Evolutionary conservation across 2,888 invertebrate genomes (phyloP).

Genomic region (Pseudococcus jackbeardsleyi): DNA sequence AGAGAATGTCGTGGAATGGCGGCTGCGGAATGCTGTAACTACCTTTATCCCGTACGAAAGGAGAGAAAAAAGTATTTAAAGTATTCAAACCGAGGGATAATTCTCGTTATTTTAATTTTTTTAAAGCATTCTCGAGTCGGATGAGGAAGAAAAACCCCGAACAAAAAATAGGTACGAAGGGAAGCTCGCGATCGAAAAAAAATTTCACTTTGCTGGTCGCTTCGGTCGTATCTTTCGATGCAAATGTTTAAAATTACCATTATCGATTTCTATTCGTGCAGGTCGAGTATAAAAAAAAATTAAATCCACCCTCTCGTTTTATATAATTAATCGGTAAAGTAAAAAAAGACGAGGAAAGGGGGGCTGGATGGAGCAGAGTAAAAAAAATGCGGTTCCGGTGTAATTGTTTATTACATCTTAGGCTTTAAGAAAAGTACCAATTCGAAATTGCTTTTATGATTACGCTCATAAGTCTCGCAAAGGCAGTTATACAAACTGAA

Average conservation of each 20-base stretch:
- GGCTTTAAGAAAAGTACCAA: conserved; percentile 56
- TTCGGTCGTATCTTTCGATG: background rate
- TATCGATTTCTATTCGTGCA: background rate
- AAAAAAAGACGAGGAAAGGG: too few relatives aligned
- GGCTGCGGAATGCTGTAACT: conserved; percentile 1
- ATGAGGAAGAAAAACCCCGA: background rate
- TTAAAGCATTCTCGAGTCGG: background rate
- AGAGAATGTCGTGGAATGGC: background rate
- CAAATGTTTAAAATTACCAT: conserved; percentile 47
- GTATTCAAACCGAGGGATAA: background rate
- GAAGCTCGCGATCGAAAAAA: background rate
- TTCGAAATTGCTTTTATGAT: conserved; percentile 63
- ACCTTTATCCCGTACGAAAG: background rate
- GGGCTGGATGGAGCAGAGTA: background rate
- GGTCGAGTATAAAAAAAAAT: background rate
- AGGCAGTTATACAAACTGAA: conserved; percentile 58
- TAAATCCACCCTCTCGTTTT: background rate
- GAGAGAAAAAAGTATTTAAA: conserved; percentile 2
- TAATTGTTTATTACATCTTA: conserved; percentile 36
- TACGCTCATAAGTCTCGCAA: conserved; percentile 60
- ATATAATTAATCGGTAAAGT: conserved; percentile 27
- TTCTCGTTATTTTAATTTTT: conserved; percentile 15
- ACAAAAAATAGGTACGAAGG: background rate
- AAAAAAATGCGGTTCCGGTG: conserved; percentile 30
- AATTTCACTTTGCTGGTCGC: background rate